These are phyloP conservation scores for Lottia gigantea DNA, from an alignment of 2,888 invertebrate species.

Conservation along the genomic window DNA sequence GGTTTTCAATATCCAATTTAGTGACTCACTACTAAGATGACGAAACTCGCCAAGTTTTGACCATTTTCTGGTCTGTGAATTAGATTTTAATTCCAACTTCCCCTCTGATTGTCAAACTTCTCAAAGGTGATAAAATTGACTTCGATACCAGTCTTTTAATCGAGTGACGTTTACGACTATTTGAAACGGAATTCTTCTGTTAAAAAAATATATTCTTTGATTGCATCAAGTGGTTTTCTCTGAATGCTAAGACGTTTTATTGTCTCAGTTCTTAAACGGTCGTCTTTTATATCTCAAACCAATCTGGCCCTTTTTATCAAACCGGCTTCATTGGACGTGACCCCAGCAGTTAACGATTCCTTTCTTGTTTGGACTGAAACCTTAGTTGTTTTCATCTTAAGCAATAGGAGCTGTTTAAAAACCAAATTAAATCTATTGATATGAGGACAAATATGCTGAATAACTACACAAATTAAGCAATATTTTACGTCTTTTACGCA, in stretches of 20 bases:
- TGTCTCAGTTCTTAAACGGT: background rate
- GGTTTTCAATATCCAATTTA: background rate
- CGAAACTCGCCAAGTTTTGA: background rate
- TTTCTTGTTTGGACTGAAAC: too few relatives aligned
- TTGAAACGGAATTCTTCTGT: background rate
- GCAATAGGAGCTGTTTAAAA: background rate
- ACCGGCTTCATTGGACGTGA: too few relatives aligned
- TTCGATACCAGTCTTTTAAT: constrained; percentile 1
- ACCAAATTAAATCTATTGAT: background rate
- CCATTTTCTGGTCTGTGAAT: background rate
- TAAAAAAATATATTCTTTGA: background rate
- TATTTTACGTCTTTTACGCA: background rate
- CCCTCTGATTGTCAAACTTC: background rate
- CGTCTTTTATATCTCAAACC: background rate
- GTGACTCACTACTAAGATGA: constrained; percentile 7
- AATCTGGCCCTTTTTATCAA: too few relatives aligned
- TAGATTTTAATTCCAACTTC: background rate
- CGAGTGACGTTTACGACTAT: background rate
- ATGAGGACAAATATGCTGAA: background rate
- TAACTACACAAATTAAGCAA: background rate
- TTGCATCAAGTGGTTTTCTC: background rate
- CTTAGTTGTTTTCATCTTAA: background rate
- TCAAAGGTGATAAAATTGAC: background rate
- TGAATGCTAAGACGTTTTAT: background rate
- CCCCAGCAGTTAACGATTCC: too few relatives aligned